These are phyloP conservation scores for Craseonycteris thonglongyai DNA, from an alignment of 2,113 vertebrate genomes.

Conservation along the genomic window DNA sequence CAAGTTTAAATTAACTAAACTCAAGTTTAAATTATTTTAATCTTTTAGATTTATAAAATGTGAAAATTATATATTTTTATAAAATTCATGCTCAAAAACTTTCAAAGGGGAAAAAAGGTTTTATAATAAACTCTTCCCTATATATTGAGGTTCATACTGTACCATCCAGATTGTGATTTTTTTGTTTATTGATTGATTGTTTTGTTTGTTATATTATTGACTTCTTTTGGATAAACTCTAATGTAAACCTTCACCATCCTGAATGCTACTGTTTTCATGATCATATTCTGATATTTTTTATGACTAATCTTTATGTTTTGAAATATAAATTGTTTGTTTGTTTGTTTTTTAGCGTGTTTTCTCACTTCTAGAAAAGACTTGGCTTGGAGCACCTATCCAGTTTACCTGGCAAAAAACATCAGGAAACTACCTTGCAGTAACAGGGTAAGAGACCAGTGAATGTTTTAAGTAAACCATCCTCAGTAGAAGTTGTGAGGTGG, in stretches of 20 bases:
- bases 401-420: conserved; percentile 95
- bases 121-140: neutral
- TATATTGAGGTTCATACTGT: neutral
- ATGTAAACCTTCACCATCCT: neutral
- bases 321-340: too few relatives aligned
- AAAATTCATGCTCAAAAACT: conserved; percentile 11
- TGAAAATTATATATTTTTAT: neutral
- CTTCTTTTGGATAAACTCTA: neutral
- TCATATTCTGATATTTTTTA: conserved; percentile 21
- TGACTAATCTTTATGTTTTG: neutral
- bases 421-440: conserved; percentile 94
- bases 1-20: conserved; percentile 6
- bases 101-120: neutral
- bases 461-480: neutral
- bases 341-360: conserved; percentile 86
- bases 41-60: neutral
- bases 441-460: conserved; percentile 87
- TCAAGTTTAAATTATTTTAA: conserved; percentile 4
- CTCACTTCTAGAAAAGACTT: conserved; percentile 86
- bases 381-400: conserved; percentile 83
- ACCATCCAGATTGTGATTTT: neutral
- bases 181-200: neutral
- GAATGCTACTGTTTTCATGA: neutral
- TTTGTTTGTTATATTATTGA: neutral
- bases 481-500: neutral